These are phyloP conservation scores for Synergus japonicus DNA, from an alignment of 2,888 invertebrate species.

Conservation along the genomic window DNA sequence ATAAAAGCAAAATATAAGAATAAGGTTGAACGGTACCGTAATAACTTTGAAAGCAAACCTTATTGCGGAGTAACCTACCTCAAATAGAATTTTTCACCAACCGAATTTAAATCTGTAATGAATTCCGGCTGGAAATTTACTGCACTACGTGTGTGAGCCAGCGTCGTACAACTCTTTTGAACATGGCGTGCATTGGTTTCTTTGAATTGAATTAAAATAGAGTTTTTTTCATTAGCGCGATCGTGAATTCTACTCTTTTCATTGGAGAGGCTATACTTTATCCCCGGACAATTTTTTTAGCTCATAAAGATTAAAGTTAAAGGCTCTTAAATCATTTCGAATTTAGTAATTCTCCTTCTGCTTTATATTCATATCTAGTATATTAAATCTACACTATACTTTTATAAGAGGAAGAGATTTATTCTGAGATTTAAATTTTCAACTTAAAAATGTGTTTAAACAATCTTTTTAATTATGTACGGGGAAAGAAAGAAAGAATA, in stretches of 20 bases:
- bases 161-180: not conserved
- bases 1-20: not conserved
- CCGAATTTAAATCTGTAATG: not conserved
- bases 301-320: slow-evolving; percentile 2
- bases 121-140: not conserved
- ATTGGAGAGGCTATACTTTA: slow-evolving; percentile 16
- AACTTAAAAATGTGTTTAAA: not conserved
- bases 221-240: not conserved
- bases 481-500: not conserved
- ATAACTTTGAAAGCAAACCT: not conserved
- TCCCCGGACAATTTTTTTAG: not conserved
- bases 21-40: not conserved
- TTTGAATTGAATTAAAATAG: slow-evolving; percentile 10
- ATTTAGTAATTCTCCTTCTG: not conserved
- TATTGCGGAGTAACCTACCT: not conserved
- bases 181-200: not conserved
- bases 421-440: not conserved
- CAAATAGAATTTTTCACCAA: not conserved
- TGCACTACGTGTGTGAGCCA: not conserved
- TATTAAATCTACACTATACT: slow-evolving; percentile 1
- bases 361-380: slow-evolving; percentile 6
- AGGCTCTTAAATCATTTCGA: not conserved
- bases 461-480: not conserved
- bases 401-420: not conserved
- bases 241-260: not conserved